Percentiles rank a stretch among this genome's conserved stretches.
These are phyloP conservation scores for Micromesistius poutassou DNA, from an alignment of 2,797 vertebrate species.

Conservation along the genomic window DNA sequence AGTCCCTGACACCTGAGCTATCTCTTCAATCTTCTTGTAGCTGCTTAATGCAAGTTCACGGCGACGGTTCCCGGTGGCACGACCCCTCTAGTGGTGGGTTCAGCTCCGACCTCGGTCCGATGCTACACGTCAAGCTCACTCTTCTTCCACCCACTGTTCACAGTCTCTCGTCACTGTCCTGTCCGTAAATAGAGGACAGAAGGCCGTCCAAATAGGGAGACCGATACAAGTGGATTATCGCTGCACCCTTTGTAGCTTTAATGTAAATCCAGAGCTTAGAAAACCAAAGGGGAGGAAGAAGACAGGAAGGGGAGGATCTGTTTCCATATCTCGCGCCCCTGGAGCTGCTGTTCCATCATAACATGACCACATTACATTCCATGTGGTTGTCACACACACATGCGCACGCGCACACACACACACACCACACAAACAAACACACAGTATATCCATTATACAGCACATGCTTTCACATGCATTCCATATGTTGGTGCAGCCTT, in stretches of 20 bases:
- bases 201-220: no score
- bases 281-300: slow-evolving; percentile 28
- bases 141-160: neutral
- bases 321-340: slow-evolving; percentile 27
- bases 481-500: no score
- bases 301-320: slow-evolving; percentile 29
- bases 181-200: neutral
- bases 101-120: no score
- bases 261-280: slow-evolving; percentile 27
- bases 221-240: no score
- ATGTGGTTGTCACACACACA: slow-evolving; percentile 24
- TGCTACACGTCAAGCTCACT: neutral
- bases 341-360: slow-evolving; percentile 26
- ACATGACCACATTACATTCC: slow-evolving; percentile 20
- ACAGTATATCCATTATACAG: no score
- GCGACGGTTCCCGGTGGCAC: no score
- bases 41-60: neutral
- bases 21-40: neutral
- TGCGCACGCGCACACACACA: slow-evolving; percentile 16
- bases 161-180: slow-evolving; percentile 2
- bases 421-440: slow-evolving; percentile 3
- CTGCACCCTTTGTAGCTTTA: neutral
- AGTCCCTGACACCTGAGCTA: slow-evolving; percentile 9
- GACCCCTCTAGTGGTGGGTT: no score
- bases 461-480: no score